Evolutionary conservation across 2,113 vertebrate genomes (phyloP), one percentile per base, ranked within the genome.

Genomic region (Scomber colias): DNA sequence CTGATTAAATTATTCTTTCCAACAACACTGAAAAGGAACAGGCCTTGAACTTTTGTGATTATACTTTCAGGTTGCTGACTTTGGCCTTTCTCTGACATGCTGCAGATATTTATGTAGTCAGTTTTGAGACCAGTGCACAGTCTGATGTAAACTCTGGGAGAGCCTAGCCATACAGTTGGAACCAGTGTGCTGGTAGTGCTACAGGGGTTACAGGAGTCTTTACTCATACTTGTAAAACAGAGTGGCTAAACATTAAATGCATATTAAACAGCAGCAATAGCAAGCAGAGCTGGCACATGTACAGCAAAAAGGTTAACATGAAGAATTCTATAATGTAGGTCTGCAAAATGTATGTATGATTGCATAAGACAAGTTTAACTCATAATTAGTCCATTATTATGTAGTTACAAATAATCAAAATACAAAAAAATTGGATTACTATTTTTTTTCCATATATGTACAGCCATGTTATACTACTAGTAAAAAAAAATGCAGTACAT

Each of bases 221-320:
- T 48, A 62, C 30, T 83, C 46, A 64, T 49, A 73, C 27, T 70
- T 54, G 50, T 35, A 65, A 49, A 19, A 79, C 65, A 69, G 60
- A 65, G 64, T 24, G 71, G 81, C 82, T 75, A 63, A 46, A 76
- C 76, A 78, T 77, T 27, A 88, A 70, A 75, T 64, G 73, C 62
- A 84, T 81, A 35, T 87, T 76, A 71, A 87, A 89, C 30, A 91
- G 77, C 90, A 87, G 90, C 90, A 87, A 66, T 60, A 92, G 85
- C 87, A 89, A 87, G 89, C 90, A 84, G 71, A 79, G 87, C 81
- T 87, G 45, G 89, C 89, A 88, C 77, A 85, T 46, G 17, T 73
- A 86, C 57, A 87, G 77, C 71, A 92, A 81, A 87, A 73, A 77
- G 24, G 35, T 67, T 27, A 79, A 79, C 49, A 86, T 27, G n/a